These are phyloP conservation scores for Squalus acanthias DNA, from an alignment of 2,797 vertebrate genomes.

Conservation along the genomic window DNA sequence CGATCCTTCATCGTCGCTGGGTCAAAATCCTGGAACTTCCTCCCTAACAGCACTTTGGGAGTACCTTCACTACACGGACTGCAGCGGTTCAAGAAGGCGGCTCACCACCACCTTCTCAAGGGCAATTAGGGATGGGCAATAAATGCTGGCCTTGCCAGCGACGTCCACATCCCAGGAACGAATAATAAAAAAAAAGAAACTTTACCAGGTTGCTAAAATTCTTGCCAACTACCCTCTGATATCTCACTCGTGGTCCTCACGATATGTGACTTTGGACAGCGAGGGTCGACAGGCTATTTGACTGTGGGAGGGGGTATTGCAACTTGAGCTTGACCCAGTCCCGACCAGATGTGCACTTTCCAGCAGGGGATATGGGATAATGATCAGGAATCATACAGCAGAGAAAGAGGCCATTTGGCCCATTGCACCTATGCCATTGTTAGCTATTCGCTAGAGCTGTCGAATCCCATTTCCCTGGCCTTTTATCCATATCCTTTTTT, in stretches of 20 bases:
- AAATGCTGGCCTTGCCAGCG: no score
- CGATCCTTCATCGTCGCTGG: no score
- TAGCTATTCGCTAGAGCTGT: background rate
- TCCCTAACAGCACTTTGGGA: no score
- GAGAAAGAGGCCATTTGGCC: background rate
- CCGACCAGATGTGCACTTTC: background rate
- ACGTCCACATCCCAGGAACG: no score
- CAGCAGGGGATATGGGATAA: no score
- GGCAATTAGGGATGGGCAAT: no score
- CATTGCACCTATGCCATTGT: background rate
- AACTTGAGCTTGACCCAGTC: background rate
- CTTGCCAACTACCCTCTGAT: background rate
- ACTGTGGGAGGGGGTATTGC: background rate
- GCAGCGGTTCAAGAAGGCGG: no score
- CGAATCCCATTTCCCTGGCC: background rate
- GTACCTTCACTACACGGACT: no score
- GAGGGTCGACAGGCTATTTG: no score
- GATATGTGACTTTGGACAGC: background rate
- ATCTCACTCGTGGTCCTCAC: background rate
- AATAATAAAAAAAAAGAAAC: no score
- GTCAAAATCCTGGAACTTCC: no score
- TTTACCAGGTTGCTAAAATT: background rate
- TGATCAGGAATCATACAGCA: background rate
- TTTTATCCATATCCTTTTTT: background rate
- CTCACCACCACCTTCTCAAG: no score